Evolutionary conservation across 2,113 vertebrate genomes (phyloP).

Genomic region (Anarrhichthys ocellatus): DNA sequence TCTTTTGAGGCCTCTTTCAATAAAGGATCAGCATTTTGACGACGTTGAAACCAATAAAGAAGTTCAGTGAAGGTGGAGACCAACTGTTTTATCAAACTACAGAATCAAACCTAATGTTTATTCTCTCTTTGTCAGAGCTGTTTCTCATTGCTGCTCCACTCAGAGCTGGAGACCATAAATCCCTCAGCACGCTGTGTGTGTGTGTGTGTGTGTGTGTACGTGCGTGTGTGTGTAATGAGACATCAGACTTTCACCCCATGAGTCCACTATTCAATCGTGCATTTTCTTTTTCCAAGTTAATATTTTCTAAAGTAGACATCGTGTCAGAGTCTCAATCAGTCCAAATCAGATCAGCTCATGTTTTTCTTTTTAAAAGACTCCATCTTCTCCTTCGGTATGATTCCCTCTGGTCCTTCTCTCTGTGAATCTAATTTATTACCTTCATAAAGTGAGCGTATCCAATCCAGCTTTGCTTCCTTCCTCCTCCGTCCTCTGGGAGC

Average conservation of each 20-base stretch:
- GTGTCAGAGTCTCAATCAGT: too few relatives aligned
- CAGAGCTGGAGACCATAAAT: conserved; percentile 48
- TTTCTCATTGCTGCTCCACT: conserved; percentile 26
- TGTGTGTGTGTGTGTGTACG: not conserved
- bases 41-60: too few relatives aligned
- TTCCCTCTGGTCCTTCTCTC: conserved; percentile 9
- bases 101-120: not conserved
- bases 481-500: not conserved
- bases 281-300: conserved; percentile 18
- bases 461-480: too few relatives aligned
- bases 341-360: conserved; percentile 28
- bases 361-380: conserved; percentile 41
- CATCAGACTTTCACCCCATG: conserved; percentile 22
- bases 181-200: conserved; percentile 5
- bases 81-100: not conserved
- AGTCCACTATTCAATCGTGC: conserved; percentile 22
- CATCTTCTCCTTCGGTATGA: not conserved
- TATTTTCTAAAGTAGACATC: conserved; percentile 6
- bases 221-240: not conserved
- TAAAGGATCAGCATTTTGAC: too few relatives aligned
- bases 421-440: conserved; percentile 45
- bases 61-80: not conserved
- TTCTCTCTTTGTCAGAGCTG: conserved; percentile 12
- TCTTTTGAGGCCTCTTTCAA: too few relatives aligned
- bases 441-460: not conserved